Conservation (phyloP, 1,140 invertebrate species). For the Phthorimaea operculella region DNA sequence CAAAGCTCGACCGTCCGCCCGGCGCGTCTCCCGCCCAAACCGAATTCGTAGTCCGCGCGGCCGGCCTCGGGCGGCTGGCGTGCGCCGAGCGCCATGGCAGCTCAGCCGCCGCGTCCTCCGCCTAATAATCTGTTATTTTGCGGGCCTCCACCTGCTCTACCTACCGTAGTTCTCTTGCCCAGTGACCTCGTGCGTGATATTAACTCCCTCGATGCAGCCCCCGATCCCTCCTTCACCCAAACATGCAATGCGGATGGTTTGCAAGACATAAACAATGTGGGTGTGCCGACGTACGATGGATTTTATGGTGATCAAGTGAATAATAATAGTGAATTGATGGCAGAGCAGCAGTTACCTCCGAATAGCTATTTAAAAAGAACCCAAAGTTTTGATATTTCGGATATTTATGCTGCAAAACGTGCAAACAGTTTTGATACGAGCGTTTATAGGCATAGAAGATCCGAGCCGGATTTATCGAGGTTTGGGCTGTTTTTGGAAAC, state of each 20-base stretch:
- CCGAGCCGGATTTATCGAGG: conserved; percentile 60
- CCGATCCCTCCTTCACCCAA: conserved; percentile 29
- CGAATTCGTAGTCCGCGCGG: conserved; percentile 39
- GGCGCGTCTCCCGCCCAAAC: conserved; percentile 49
- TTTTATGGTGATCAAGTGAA: conserved; percentile 21
- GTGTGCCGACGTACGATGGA: conserved; percentile 38
- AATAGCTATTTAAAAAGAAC: conserved; percentile 40
- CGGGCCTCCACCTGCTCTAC: conserved; percentile 46
- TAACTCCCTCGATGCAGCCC: conserved; percentile 20
- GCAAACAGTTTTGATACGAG: conserved; percentile 27
- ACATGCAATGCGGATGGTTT: conserved; percentile 42
- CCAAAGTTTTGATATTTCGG: conserved; percentile 56
- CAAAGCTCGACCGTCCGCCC: conserved; percentile 60
- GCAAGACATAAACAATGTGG: conserved; percentile 61
- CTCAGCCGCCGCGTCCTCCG: conserved; percentile 60
- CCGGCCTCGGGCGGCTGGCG: conserved; percentile 47
- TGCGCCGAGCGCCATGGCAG: conserved; percentile 47
- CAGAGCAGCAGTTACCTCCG: conserved; percentile 26
- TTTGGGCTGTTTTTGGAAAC: conserved; percentile 52
- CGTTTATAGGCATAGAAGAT: conserved; percentile 34
- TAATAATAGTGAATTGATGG: conserved; percentile 21
- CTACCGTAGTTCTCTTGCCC: conserved; percentile 46
- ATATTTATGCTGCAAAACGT: conserved; percentile 35
- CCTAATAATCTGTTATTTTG: conserved; percentile 53
- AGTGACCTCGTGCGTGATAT: conserved; percentile 25